A percentile compares a stretch with the other conserved stretches of the same genome.
Evolutionary conservation across 2,888 invertebrate species (phyloP).

Genomic region (Drosophila kanekoi): DNA sequence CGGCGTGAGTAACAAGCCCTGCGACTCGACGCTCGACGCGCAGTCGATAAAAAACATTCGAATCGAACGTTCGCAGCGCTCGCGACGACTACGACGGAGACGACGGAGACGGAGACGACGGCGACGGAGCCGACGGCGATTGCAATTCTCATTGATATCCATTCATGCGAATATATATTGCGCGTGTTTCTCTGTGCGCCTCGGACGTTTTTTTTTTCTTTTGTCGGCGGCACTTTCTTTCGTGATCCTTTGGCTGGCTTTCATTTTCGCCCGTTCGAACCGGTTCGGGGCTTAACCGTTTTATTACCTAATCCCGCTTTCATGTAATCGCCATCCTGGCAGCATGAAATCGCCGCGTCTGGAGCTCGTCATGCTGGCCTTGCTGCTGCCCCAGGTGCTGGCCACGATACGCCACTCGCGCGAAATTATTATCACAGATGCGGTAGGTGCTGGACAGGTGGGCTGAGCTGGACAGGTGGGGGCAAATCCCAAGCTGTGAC

Average conservation of each 20-base stretch:
- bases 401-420: slow-evolving; percentile 72
- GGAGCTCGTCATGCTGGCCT: slow-evolving; percentile 60
- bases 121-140: slow-evolving; percentile 42
- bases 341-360: slow-evolving; percentile 65
- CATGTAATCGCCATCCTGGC: slow-evolving; percentile 65
- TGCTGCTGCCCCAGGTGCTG: slow-evolving; percentile 58
- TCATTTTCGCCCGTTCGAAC: slow-evolving; percentile 67
- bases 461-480: not conserved
- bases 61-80: slow-evolving; percentile 73
- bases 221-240: slow-evolving; percentile 53
- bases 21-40: slow-evolving; percentile 52
- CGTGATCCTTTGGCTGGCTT: slow-evolving; percentile 67
- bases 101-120: slow-evolving; percentile 24
- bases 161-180: slow-evolving; percentile 53
- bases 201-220: slow-evolving; percentile 45
- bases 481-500: slow-evolving; percentile 23
- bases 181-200: slow-evolving; percentile 35
- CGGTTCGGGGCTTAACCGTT: slow-evolving; percentile 65
- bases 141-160: slow-evolving; percentile 75
- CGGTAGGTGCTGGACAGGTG: slow-evolving; percentile 73
- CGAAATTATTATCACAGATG: slow-evolving; percentile 84
- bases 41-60: slow-evolving; percentile 81
- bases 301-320: slow-evolving; percentile 67
- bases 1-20: slow-evolving; percentile 63
- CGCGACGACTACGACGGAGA: slow-evolving; percentile 26